Base-by-base conservation (phyloP, 2,888 invertebrate species). In the Macaria notata region DNA sequence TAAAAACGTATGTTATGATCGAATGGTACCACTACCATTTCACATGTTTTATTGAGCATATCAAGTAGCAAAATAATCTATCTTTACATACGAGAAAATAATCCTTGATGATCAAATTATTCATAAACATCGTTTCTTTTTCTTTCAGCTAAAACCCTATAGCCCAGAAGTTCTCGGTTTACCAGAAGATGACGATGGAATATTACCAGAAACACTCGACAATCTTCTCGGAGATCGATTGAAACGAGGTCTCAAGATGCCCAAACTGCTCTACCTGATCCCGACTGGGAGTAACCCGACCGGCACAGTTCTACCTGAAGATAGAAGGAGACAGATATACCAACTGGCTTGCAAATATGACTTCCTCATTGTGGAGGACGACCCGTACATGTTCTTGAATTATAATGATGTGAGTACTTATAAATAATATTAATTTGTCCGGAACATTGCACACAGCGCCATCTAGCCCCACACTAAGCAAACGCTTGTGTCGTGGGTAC, bases 231-330 rank as follows among this genome's bases (percentile, higher is more conserved):
- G 93, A 50, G 81, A 84, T 8, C 72, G 90, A 0, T 46, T 79
- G 0, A 54, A 73, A 0, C 81, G 88, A 50, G 91, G 92, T 0
- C 74, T 90, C 57, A 92, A 88, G 73, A 94, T 95, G 93, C 96
- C 96, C 0, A 95, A 94, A 78, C 72, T 94, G 54, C 81, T 96
- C 74, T 96, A 96, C 82, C 76, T 95, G 6, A 95, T 95, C 63
- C 95, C 96, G 0, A 96, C 95, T 8, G 96, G 95, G 0, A 93
- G 93, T 31, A 97, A 97, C 76, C 96, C 96, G 1, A 94, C 95
- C 0, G 96, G 96, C 0, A 92, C 93, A 0, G 94, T 95, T 0
- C 85, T 96, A 54, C 90, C 95, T 0, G 84, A 93, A 46, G 92
- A 94, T 9, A 91, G 96, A 63, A 93, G 94, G 59, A 88, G 93